Evolutionary conservation across 2,797 vertebrate genomes (phyloP).

Genomic region (Phalloptychus januarius): DNA sequence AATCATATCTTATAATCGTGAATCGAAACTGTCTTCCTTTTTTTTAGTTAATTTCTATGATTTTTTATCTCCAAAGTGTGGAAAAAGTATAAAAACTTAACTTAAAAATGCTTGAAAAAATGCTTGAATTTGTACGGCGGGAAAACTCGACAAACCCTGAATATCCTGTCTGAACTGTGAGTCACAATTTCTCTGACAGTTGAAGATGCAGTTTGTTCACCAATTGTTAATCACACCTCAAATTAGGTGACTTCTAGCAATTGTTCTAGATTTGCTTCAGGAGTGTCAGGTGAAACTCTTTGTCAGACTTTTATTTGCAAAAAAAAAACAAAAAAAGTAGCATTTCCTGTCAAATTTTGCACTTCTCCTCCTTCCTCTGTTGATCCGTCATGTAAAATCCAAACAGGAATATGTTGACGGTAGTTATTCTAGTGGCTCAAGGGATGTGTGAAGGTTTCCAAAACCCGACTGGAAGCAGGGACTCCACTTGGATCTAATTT

Average conservation of each 20-base stretch:
- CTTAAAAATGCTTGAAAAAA: no score
- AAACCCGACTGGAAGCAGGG: constrained; percentile 11
- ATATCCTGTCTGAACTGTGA: neutral
- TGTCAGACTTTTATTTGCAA: neutral
- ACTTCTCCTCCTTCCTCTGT: neutral
- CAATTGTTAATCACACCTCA: neutral
- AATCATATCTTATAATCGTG: no score
- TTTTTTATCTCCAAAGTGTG: no score
- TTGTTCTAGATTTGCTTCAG: neutral
- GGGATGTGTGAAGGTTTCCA: neutral
- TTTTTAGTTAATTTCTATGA: no score
- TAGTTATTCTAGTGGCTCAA: neutral
- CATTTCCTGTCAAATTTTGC: no score
- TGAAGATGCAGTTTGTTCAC: neutral
- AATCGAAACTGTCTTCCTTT: no score
- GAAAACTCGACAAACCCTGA: no score
- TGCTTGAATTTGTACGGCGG: no score
- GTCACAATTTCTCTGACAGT: neutral
- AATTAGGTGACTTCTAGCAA: neutral
- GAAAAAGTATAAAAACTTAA: no score
- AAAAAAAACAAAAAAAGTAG: neutral
- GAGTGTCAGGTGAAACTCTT: neutral
- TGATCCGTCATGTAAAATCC: neutral
- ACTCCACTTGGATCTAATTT: constrained; percentile 23
- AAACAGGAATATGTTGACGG: neutral